Evolutionary conservation across 2,113 vertebrate species (phyloP).

Genomic region (Siniperca knerii): DNA sequence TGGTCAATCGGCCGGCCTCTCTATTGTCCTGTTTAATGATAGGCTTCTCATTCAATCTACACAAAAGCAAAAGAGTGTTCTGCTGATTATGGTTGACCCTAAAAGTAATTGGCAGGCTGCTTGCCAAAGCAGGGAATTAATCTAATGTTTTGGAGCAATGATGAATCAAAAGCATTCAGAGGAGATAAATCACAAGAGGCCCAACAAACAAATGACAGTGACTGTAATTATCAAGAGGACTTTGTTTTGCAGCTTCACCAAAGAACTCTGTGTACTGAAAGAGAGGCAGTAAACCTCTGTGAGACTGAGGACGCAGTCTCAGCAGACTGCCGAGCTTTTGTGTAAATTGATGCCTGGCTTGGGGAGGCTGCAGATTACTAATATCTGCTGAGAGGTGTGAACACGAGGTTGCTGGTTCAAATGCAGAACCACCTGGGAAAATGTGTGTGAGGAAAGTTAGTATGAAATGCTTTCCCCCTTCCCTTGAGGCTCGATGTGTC

Average conservation of each 20-base stretch:
- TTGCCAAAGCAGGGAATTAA: constrained; percentile 77
- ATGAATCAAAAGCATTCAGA: constrained; percentile 67
- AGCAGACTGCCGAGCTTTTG: constrained; percentile 31
- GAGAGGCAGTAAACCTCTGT: constrained; percentile 49
- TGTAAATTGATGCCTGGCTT: not conserved
- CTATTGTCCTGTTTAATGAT: constrained; percentile 62
- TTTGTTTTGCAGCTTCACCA: constrained; percentile 59
- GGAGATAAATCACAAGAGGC: constrained; percentile 70
- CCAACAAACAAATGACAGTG: constrained; percentile 67
- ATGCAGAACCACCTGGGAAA: not conserved
- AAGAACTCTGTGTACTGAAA: constrained; percentile 33
- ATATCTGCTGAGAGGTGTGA: constrained; percentile 23
- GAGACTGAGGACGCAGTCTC: constrained; percentile 38
- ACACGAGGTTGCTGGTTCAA: not conserved
- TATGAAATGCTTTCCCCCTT: not conserved
- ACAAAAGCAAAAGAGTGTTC: constrained; percentile 62
- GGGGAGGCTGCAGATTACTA: constrained; percentile 38
- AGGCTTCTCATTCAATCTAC: constrained; percentile 66
- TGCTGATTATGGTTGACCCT: constrained; percentile 74
- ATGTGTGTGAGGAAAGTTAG: not conserved
- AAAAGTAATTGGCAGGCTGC: constrained; percentile 75
- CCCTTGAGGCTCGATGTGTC: not conserved
- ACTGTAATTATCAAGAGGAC: constrained; percentile 69
- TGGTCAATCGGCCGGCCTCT: not conserved
- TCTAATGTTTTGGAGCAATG: constrained; percentile 68